These are phyloP conservation scores for Danaus plexippus DNA, from an alignment of 1,140 invertebrate species.

Conservation along the genomic window DNA sequence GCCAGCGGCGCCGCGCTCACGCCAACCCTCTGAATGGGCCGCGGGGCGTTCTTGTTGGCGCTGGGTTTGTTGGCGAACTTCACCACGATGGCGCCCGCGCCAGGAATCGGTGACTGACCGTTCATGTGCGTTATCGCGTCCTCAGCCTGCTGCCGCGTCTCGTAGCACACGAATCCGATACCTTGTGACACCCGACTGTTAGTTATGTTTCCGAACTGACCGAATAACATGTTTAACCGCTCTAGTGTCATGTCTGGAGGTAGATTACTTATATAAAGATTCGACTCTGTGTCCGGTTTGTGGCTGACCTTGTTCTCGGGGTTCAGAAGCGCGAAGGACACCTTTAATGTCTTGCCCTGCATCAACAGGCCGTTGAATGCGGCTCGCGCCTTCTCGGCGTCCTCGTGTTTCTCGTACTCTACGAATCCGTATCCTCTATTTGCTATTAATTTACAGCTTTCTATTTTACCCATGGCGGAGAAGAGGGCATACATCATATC, in stretches of 20 bases:
- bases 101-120: conserved; percentile 55
- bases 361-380: conserved; percentile 68
- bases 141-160: conserved; percentile 60
- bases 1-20: conserved; percentile 38
- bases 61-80: conserved; percentile 70
- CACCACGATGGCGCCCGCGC: conserved; percentile 58
- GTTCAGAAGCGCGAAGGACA: conserved; percentile 69
- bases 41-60: conserved; percentile 47
- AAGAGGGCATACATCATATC: conserved; percentile 71
- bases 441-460: conserved; percentile 66
- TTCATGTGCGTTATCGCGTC: conserved; percentile 67
- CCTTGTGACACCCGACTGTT: conserved; percentile 67
- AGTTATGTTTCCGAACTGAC: conserved; percentile 61
- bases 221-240: conserved; percentile 57
- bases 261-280: conserved; percentile 69
- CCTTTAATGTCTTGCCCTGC: conserved; percentile 69
- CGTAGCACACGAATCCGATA: conserved; percentile 69
- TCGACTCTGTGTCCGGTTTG: conserved; percentile 66
- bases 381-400: conserved; percentile 67
- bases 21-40: conserved; percentile 37
- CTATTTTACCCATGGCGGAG: conserved; percentile 67
- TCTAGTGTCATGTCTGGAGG: conserved; percentile 68
- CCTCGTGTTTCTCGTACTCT: conserved; percentile 67
- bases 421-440: conserved; percentile 70
- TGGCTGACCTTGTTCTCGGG: conserved; percentile 67